Percentiles rank a stretch among this genome's conserved stretches.
These are phyloP conservation scores for Bothrops alternatus DNA, from an alignment of 2,797 vertebrate species.

Conservation along the genomic window DNA sequence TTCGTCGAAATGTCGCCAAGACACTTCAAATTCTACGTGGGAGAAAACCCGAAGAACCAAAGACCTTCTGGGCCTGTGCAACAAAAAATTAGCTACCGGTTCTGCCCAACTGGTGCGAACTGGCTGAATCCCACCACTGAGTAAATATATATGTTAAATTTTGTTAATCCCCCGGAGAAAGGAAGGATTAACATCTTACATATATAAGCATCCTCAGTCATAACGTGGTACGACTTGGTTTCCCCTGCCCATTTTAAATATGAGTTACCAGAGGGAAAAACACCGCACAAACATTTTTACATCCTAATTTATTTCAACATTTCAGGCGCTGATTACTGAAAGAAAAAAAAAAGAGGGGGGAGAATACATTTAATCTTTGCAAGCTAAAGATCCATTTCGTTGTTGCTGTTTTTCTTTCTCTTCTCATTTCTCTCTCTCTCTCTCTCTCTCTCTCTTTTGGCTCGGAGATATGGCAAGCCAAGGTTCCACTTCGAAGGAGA, in stretches of 20 bases:
- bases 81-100: too few species aligned
- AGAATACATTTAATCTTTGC: background rate
- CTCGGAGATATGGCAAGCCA: conserved; percentile 52
- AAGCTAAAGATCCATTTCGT: background rate
- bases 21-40: too few species aligned
- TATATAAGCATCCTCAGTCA: background rate
- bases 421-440: background rate
- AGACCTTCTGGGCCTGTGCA: too few species aligned
- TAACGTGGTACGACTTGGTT: background rate
- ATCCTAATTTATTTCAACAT: background rate
- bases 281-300: too few species aligned
- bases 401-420: background rate
- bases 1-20: too few species aligned
- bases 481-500: conserved; percentile 57
- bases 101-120: too few species aligned
- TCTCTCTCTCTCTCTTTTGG: conserved; percentile 10
- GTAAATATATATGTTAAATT: background rate
- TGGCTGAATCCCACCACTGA: background rate
- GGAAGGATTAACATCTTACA: background rate
- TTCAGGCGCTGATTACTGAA: background rate
- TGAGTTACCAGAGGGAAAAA: background rate
- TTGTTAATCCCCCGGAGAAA: background rate
- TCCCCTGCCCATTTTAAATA: background rate
- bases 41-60: too few species aligned
- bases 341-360: background rate